Conservation (phyloP, 2,888 invertebrate genomes). For the Xanthia togata region DNA sequence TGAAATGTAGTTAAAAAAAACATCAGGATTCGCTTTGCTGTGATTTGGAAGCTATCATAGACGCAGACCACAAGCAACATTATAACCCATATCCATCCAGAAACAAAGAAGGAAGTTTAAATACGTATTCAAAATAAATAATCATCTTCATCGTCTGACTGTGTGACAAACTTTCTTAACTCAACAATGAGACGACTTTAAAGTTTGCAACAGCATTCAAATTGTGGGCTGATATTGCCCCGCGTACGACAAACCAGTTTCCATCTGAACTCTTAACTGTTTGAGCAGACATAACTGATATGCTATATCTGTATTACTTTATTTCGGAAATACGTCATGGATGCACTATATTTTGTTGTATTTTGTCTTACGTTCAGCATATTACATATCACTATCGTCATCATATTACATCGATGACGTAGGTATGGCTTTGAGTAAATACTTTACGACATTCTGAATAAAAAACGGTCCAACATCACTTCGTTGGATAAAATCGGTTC, state of each 20-base stretch:
- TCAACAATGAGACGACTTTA: conserved; percentile 30
- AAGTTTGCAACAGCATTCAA: conserved; percentile 46
- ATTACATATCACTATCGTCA: background rate
- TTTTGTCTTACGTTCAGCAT: too few species aligned
- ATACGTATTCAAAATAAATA: conserved; percentile 6
- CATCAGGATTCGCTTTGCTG: background rate
- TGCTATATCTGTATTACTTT: conserved; percentile 21
- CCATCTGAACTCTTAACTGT: conserved; percentile 36
- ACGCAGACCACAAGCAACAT: background rate
- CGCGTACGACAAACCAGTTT: conserved; percentile 50
- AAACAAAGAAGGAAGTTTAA: background rate
- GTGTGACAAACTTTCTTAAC: conserved; percentile 23
- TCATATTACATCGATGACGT: background rate
- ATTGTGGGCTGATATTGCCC: conserved; percentile 45
- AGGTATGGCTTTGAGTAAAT: background rate
- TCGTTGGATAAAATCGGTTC: background rate
- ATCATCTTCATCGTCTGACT: background rate
- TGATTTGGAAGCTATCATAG: background rate
- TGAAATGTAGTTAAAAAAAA: background rate
- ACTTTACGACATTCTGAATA: background rate
- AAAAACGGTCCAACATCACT: background rate
- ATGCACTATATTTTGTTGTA: background rate
- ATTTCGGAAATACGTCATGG: conserved; percentile 9
- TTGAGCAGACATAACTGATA: conserved; percentile 34
- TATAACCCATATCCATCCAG: background rate